A percentile compares a stretch with the other conserved stretches of the same genome.
phyloP scores from a whole-genome alignment of 1,140 invertebrate species.

The Drosophila bipectinata region DNA sequence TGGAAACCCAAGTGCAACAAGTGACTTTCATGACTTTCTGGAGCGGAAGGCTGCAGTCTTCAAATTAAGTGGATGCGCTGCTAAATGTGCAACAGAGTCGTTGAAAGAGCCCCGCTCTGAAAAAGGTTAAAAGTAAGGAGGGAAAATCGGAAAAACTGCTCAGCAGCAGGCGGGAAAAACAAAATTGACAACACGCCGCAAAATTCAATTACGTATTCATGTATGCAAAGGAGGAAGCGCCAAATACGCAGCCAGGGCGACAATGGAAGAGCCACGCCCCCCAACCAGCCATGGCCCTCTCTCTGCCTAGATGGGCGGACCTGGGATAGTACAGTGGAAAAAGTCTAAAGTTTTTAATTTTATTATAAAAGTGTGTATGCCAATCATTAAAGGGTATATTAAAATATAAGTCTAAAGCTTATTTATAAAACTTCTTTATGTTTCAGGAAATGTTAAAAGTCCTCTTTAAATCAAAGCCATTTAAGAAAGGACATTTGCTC shows the following conservation, averaged over 20 bases:
- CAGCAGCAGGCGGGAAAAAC: slow-evolving; percentile 74
- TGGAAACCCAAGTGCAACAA: slow-evolving; percentile 25
- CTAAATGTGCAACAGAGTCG: slow-evolving; percentile 58
- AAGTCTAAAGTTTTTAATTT: background rate
- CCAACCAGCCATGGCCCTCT: slow-evolving; percentile 36
- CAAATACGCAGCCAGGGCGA: slow-evolving; percentile 65
- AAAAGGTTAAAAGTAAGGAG: slow-evolving; percentile 2
- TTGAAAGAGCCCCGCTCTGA: slow-evolving; percentile 56
- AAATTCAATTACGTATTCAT: slow-evolving; percentile 80
- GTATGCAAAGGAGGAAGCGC: slow-evolving; percentile 74
- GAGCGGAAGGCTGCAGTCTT: slow-evolving; percentile 48
- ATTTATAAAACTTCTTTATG: background rate
- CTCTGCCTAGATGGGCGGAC: slow-evolving; percentile 4
- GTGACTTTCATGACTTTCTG: slow-evolving; percentile 2
- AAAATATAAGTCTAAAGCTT: too few species aligned
- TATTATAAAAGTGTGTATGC: background rate
- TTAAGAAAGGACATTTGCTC: background rate
- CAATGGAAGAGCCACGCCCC: slow-evolving; percentile 29
- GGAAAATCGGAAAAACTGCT: slow-evolving; percentile 19
- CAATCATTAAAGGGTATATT: too few species aligned
- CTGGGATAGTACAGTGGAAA: slow-evolving; percentile 10
- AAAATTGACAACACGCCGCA: slow-evolving; percentile 79
- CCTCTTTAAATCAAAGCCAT: background rate
- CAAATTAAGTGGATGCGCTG: slow-evolving; percentile 61
- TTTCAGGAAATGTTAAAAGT: background rate